phyloP scores from a whole-genome alignment of 2,888 invertebrate genomes.

The Trissolcus japonicus region DNA sequence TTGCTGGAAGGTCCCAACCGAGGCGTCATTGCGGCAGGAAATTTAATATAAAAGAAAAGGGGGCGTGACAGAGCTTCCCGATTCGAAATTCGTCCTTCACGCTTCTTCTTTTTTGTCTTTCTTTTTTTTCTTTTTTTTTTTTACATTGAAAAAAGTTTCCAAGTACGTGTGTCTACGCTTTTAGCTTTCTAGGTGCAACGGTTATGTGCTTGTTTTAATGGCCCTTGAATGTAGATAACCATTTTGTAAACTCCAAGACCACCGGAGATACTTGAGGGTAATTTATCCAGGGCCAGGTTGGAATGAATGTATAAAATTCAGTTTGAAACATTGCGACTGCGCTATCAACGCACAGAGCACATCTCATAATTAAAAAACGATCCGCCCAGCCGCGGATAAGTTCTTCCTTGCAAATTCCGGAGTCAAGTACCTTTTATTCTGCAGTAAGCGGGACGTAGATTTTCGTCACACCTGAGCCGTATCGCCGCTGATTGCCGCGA shows the following conservation, averaged over 20 bases:
- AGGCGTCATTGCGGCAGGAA: conserved; percentile 53
- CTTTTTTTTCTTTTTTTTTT: too few species aligned
- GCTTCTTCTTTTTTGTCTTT: too few species aligned
- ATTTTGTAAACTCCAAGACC: conserved; percentile 33
- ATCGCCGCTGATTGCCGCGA: conserved; percentile 33
- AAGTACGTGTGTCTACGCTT: conserved; percentile 18
- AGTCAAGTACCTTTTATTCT: conserved; percentile 22
- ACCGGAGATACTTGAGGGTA: too few species aligned
- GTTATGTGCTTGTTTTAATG: conserved; percentile 41
- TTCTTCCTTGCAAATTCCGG: background rate
- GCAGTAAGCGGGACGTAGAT: conserved; percentile 25
- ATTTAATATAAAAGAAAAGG: conserved; percentile 57
- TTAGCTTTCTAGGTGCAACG: conserved; percentile 32
- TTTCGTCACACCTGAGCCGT: conserved; percentile 12
- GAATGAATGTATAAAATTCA: too few species aligned
- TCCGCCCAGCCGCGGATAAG: too few species aligned
- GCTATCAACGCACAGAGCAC: too few species aligned
- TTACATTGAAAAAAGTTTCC: too few species aligned
- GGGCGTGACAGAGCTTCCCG: conserved; percentile 46
- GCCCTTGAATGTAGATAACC: conserved; percentile 44
- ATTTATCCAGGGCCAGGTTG: too few species aligned
- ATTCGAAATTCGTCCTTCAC: conserved; percentile 49
- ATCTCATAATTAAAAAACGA: conserved; percentile 8
- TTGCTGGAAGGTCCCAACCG: conserved; percentile 35
- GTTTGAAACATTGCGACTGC: too few species aligned